phyloP scores from a whole-genome alignment of 2,113 vertebrate species.

The Rhinopomastus cyanomelas region DNA sequence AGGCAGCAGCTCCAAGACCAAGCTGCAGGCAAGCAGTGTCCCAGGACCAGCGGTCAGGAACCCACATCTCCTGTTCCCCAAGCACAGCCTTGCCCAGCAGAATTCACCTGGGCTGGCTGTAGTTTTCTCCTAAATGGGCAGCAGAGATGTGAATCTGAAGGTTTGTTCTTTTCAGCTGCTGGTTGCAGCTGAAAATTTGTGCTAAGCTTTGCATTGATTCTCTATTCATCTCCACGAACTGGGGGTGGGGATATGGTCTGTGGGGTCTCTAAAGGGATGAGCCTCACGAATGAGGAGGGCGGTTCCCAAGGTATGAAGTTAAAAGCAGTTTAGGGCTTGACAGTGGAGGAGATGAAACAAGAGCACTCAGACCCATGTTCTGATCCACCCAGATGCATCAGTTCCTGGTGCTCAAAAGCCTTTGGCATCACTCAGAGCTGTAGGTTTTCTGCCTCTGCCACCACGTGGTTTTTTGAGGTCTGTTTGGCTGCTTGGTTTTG shows the following conservation, averaged over 20 bases:
- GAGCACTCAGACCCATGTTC: fast-evolving
- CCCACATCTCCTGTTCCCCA: neutral
- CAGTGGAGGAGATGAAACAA: neutral
- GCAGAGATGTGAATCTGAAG: neutral
- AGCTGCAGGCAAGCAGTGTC: neutral
- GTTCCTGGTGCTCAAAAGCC: neutral
- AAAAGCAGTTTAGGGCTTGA: neutral
- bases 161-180: neutral
- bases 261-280: neutral
- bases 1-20: neutral
- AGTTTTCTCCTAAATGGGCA: too few relatives aligned
- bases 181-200: fast-evolving
- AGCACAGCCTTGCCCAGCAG: fast-evolving
- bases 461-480: fast-evolving
- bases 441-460: fast-evolving
- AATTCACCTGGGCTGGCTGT: neutral
- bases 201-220: fast-evolving
- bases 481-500: fast-evolving
- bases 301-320: neutral
- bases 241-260: fast-evolving
- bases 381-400: fast-evolving
- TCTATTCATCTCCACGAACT: fast-evolving
- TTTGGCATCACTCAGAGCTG: neutral
- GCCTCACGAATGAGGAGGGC: neutral
- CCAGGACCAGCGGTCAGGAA: neutral